Evolutionary conservation across 2,113 vertebrate species (phyloP).

Genomic region (Rhodinocichla rosea): DNA sequence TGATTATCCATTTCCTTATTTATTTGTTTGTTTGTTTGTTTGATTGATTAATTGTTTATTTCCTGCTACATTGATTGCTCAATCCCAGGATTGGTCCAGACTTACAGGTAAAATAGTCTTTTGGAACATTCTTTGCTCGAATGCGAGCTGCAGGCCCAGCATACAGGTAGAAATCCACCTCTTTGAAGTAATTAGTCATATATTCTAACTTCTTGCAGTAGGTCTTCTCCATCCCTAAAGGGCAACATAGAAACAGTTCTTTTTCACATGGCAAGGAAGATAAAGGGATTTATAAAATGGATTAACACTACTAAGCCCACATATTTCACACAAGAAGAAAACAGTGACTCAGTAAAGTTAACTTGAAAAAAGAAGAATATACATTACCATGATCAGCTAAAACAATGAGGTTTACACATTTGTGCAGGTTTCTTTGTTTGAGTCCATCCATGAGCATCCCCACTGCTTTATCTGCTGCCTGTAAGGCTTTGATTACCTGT

Average conservation of each 20-base stretch:
- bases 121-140: slow-evolving; percentile 75
- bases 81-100: background rate
- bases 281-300: background rate
- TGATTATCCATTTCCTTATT: background rate
- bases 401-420: slow-evolving; percentile 88
- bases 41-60: background rate
- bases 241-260: background rate
- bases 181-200: slow-evolving; percentile 78
- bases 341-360: background rate
- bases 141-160: slow-evolving; percentile 86
- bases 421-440: slow-evolving; percentile 79
- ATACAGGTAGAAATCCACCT: slow-evolving; percentile 79
- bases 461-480: slow-evolving; percentile 78
- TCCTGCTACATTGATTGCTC: background rate
- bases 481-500: slow-evolving; percentile 82
- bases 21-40: background rate
- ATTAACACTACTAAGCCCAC: background rate
- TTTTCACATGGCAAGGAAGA: background rate
- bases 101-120: slow-evolving; percentile 85
- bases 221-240: slow-evolving; percentile 90
- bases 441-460: slow-evolving; percentile 90
- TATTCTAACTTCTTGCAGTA: slow-evolving; percentile 76
- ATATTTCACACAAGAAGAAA: background rate
- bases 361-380: background rate
- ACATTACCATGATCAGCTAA: slow-evolving; percentile 91